A percentile compares a stretch with the other conserved stretches of the same genome.
Evolutionary conservation across 2,888 invertebrate genomes (phyloP).

Genomic region (Archips crataeganus): DNA sequence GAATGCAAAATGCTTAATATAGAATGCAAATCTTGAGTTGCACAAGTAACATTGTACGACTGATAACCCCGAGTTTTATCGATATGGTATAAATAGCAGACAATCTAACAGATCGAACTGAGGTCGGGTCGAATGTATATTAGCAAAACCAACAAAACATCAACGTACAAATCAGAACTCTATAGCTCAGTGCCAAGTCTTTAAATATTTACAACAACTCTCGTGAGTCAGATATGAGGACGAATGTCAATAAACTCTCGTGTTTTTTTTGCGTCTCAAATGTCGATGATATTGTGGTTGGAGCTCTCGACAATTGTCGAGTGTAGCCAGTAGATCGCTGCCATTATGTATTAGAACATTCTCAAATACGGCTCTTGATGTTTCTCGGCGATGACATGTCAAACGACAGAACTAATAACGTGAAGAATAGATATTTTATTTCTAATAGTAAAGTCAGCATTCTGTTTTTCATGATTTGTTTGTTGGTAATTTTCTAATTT

Average conservation of each 20-base stretch:
- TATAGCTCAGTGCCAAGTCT: background rate
- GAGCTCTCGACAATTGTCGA: background rate
- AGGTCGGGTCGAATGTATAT: background rate
- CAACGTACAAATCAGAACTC: background rate
- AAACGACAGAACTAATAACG: background rate
- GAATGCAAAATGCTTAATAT: too few species aligned
- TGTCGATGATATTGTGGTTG: conserved; percentile 1
- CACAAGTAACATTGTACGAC: background rate
- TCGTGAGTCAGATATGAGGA: background rate
- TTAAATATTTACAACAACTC: background rate
- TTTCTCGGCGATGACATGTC: background rate
- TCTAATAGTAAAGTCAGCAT: too few species aligned
- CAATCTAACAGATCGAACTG: background rate
- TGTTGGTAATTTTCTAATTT: too few species aligned
- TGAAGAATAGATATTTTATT: too few species aligned
- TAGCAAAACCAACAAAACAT: background rate
- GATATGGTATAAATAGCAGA: background rate
- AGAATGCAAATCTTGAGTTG: background rate
- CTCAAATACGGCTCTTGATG: background rate
- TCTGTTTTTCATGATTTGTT: too few species aligned
- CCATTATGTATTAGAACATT: background rate
- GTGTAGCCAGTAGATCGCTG: background rate
- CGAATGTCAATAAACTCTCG: background rate
- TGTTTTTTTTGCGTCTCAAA: conserved; percentile 2
- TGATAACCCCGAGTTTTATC: background rate